Percentiles rank a stretch among this genome's conserved stretches.
Conservation (phyloP, 2,797 vertebrate genomes). For the Threskiornis aethiopicus region DNA sequence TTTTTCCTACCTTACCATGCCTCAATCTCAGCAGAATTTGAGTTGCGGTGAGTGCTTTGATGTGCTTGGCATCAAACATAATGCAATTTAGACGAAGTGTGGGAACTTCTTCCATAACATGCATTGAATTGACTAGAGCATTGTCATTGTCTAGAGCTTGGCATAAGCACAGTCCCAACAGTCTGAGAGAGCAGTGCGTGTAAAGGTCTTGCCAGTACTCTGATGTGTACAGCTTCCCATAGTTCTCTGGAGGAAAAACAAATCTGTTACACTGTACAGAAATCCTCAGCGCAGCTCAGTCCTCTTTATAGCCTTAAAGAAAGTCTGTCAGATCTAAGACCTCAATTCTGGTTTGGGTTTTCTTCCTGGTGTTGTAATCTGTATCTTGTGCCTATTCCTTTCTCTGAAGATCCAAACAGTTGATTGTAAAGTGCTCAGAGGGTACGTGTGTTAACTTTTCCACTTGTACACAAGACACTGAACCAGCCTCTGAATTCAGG, state of each 20-base stretch:
- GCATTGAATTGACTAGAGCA: not conserved
- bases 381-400: not conserved
- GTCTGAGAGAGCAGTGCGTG: not conserved
- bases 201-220: not conserved
- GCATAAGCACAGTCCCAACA: not conserved
- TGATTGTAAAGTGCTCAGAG: not conserved
- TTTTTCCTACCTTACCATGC: not conserved
- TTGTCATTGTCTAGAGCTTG: not conserved
- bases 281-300: not conserved
- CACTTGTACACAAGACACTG: not conserved
- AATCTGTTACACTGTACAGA: not conserved
- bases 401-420: not conserved
- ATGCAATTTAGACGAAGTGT: not conserved
- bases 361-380: not conserved
- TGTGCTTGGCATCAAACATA: not conserved
- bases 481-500: not conserved
- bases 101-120: not conserved
- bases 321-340: not conserved
- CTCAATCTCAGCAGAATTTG: not conserved
- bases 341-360: not conserved
- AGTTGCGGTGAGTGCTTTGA: not conserved
- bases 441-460: not conserved
- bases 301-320: not conserved
- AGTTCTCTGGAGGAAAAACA: not conserved
- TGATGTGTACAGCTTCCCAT: not conserved